Conservation (phyloP, 2,113 vertebrate species). For the Corythornis vintsioides region DNA sequence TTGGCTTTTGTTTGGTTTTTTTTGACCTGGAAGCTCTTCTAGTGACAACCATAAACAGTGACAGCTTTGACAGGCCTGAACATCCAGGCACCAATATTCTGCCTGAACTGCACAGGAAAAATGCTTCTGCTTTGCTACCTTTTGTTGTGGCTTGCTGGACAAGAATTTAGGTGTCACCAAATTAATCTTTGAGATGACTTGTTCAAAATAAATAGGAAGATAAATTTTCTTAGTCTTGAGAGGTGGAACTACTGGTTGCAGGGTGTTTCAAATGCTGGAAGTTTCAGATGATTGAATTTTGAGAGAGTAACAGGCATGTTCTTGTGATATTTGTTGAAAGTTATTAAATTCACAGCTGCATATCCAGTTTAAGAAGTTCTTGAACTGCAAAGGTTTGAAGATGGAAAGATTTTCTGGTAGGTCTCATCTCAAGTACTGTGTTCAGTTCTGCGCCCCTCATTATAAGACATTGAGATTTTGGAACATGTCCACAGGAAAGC, state of each 20-base stretch:
- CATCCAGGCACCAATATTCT: neutral
- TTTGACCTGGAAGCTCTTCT: neutral
- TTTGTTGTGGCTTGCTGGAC: neutral
- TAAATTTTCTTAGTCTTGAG: neutral
- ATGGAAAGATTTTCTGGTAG: neutral
- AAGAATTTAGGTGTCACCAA: neutral
- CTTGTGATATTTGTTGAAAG: neutral
- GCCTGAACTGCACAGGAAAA: neutral
- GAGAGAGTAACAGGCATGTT: neutral
- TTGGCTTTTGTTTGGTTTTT: neutral
- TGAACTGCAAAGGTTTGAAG: neutral
- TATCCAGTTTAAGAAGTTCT: neutral
- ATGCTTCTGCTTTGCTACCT: neutral
- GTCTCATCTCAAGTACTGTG: too few species aligned
- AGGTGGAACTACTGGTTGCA: neutral
- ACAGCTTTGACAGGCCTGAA: neutral
- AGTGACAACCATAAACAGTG: neutral
- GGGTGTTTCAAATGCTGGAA: neutral
- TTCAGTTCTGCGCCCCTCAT: too few species aligned
- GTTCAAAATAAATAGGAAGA: neutral
- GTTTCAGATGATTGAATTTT: neutral
- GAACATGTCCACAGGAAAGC: too few species aligned
- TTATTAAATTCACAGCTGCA: neutral
- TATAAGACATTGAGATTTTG: too few species aligned
- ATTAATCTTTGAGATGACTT: neutral